Base-by-base conservation (phyloP, 2,888 invertebrate genomes). In the Eristalinus sepulchralis region DNA sequence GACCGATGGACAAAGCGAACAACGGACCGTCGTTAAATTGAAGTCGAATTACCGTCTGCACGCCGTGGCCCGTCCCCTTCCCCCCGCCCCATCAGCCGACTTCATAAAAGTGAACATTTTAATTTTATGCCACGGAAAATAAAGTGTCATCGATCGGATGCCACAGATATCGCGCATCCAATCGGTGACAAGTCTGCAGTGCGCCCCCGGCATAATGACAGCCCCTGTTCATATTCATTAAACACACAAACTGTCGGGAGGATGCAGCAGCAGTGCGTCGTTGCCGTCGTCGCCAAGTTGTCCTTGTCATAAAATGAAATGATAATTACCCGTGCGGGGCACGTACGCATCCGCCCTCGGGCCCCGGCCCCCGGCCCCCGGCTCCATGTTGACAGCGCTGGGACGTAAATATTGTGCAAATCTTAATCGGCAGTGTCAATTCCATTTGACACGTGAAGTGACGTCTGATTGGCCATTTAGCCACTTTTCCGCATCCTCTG, bases 141-240 rank as follows among this genome's bases (percentile, higher is more conserved):
- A 78, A 86, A 86, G 86, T 83, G 75, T 70, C 83, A 83, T 86
- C 86, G 86, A 86, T 86, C 66, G 83, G 66, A 60, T 72, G 78
- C 73, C 82, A 64, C 73, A 77, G 85, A 85, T 85, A 85, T 78
- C 72, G 68, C 70, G 59, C 63, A 76, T 81, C 81, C 81, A 64
- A 73, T 78, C 47, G 24, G 66, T 47, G 47, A 11, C 67, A 17
- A 9, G 47, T 22, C 47, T 22, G 47, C 47, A 6, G 9, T 13
- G 31, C 22, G 3, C 27, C 17, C 9, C 10, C 55, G 31, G 34
- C 64, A 77, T 62, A 36, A 66, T 11, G 62, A 72, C 33, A 71
- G 66, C 77, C 60, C 5, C 47, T 73, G 78, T n/a, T n/a, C n/a
- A 73, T 72, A 78, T 70, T 79, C 75, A 75, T 80, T 83, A 80